phyloP scores from a whole-genome alignment of 1,140 invertebrate species.

The Chymomyza costata region DNA sequence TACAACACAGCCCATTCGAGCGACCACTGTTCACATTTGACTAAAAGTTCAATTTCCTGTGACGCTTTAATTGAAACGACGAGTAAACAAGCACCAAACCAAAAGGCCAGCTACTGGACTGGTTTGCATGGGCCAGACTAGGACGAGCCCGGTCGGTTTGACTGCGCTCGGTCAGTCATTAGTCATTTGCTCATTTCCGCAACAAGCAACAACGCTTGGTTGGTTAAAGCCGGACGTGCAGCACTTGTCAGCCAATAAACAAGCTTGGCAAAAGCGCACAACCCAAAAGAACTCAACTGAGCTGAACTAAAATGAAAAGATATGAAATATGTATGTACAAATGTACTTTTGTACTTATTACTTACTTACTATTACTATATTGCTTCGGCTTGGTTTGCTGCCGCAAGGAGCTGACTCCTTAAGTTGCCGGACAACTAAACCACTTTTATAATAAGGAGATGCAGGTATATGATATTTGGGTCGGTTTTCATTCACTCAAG shows the following conservation, averaged over 20 bases:
- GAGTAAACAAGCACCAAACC: constrained; percentile 44
- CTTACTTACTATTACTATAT: too few species aligned
- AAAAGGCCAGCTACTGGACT: background rate
- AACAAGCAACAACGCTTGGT: constrained; percentile 44
- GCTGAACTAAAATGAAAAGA: too few species aligned
- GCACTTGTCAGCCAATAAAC: constrained; percentile 72
- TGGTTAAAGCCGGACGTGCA: constrained; percentile 62
- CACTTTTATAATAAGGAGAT: too few species aligned
- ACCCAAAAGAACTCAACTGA: too few species aligned
- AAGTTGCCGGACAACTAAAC: too few species aligned
- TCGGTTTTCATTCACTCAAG: too few species aligned
- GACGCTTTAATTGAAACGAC: constrained; percentile 68
- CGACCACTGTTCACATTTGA: constrained; percentile 21
- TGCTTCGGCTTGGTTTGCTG: too few species aligned
- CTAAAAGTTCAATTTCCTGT: constrained; percentile 71
- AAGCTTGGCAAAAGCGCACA: constrained; percentile 30
- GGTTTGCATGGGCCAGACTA: too few species aligned
- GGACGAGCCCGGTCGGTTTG: constrained; percentile 24
- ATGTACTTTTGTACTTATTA: too few species aligned
- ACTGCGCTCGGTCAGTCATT: constrained; percentile 61
- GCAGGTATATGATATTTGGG: too few species aligned
- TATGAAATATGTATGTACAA: too few species aligned
- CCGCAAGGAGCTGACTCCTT: too few species aligned
- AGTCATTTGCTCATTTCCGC: constrained; percentile 72
- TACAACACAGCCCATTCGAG: constrained; percentile 25